Base-by-base conservation (phyloP, 2,888 invertebrate species). In the Agriopis marginaria region DNA sequence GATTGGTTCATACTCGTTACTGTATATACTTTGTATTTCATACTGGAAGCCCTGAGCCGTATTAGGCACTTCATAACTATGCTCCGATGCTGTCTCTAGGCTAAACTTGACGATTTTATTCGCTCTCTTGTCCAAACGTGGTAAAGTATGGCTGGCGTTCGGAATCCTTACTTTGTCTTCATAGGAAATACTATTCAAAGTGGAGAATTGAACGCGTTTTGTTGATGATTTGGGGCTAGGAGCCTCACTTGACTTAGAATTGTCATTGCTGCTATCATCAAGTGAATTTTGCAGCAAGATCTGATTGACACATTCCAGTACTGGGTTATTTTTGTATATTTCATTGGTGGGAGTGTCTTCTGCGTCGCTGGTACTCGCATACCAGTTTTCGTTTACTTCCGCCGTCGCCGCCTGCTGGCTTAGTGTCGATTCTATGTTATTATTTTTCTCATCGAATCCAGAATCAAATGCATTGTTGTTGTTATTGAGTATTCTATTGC, bases 301-400 rank as follows among this genome's bases (percentile, higher is more conserved):
- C 89, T 97, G 97, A 91, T 97, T 97, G 75, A 98, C 97, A 83
- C 97, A 97, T 87, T 98, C 97, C 61, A 98, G 89, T 8, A 98
- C 97, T 0, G 97, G 97, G 89, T 97, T 98, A 77, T 97, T 97
- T 85, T 96, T 96, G 77, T 96, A 96, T 77, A 96, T 95, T 83
- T 96, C 96, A 82, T 95, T 95, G 32, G 96, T 95, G 67, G 96
- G 96, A 73, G 96, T 95, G 76, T 97, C 97, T 83, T 97, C 97
- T 55, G 96, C 96, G 82, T 97, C 97, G 82, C 97, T 97, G 17
- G 96, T 96, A 82, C 96, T 96, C 12, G 96, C 96, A 87, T 97
- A 97, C 97, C 97, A 97, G 86, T 97, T 97, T 78, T 97, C 97
- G 79, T 95, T 96, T 7, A 95, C 92, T 76, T 96, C 95, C 60